Percentiles rank a stretch among this genome's conserved stretches.
These are phyloP conservation scores for Acleris emargana DNA, from an alignment of 2,888 invertebrate genomes.

Conservation along the genomic window DNA sequence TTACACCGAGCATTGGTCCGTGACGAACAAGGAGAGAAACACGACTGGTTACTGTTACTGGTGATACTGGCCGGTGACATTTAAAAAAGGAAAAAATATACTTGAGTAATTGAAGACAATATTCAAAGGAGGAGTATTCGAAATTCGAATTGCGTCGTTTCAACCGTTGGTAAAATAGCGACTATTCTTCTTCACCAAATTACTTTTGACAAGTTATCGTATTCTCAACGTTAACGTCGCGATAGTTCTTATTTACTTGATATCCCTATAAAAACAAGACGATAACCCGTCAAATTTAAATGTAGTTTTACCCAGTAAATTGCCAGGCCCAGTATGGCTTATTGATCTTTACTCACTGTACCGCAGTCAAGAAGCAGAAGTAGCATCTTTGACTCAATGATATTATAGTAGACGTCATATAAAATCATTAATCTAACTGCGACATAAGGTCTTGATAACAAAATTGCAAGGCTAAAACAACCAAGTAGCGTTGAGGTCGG, in stretches of 20 bases:
- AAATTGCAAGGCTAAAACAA: conserved; percentile 23
- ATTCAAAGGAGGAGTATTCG: not conserved
- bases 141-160: not conserved
- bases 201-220: too few relatives aligned
- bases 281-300: too few relatives aligned
- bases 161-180: not conserved
- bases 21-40: conserved; percentile 45
- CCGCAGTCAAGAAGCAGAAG: too few relatives aligned
- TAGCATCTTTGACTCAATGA: too few relatives aligned
- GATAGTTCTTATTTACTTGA: too few relatives aligned
- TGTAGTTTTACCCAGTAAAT: too few relatives aligned
- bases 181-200: too few relatives aligned
- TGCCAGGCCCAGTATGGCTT: too few relatives aligned
- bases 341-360: too few relatives aligned
- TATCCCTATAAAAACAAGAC: too few relatives aligned
- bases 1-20: conserved; percentile 54
- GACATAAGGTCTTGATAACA: not conserved
- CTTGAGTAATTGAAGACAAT: not conserved
- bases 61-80: conserved; percentile 1
- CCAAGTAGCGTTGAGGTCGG: conserved; percentile 20
- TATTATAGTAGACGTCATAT: too few relatives aligned
- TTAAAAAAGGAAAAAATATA: conserved; percentile 8
- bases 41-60: conserved; percentile 11
- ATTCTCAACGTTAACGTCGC: too few relatives aligned
- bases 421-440: not conserved